Evolutionary conservation across 2,888 invertebrate genomes (phyloP).

Genomic region (Pemphredon lugubris): DNA sequence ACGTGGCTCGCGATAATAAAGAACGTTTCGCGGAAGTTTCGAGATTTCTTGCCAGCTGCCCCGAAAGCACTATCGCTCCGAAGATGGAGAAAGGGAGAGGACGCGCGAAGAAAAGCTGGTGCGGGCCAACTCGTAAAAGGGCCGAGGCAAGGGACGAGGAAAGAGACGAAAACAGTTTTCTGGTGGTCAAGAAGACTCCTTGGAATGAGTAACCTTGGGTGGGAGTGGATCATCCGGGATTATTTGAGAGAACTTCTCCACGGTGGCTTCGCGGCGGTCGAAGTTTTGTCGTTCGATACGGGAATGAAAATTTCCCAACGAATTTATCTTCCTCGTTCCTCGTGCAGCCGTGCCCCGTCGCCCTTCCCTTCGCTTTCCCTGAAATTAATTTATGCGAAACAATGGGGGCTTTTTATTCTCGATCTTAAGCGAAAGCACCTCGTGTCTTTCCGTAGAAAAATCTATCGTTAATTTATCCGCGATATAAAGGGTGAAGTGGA

Average conservation of each 20-base stretch:
- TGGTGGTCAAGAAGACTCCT: conserved; percentile 49
- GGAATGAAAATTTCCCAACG: conserved; percentile 17
- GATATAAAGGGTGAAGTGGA: conserved; percentile 22
- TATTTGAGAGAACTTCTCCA: conserved; percentile 61
- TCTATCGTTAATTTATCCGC: conserved; percentile 47
- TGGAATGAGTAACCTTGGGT: conserved; percentile 33
- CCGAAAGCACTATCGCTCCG: not conserved
- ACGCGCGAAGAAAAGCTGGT: not conserved
- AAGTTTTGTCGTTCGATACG: conserved; percentile 61
- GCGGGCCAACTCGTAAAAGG: not conserved
- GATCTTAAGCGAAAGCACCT: conserved; percentile 12
- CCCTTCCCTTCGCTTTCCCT: not conserved
- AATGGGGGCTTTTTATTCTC: conserved; percentile 9
- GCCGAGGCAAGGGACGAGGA: not conserved
- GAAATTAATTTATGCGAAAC: conserved; percentile 22
- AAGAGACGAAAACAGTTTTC: too few relatives aligned
- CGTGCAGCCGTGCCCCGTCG: not conserved
- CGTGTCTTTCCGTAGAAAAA: conserved; percentile 9
- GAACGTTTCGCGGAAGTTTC: conserved; percentile 1
- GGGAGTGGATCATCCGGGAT: conserved; percentile 65
- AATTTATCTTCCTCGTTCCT: conserved; percentile 7
- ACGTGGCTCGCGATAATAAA: conserved; percentile 1
- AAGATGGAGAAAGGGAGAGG: not conserved
- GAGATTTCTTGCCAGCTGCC: not conserved
- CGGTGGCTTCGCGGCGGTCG: conserved; percentile 45